These are phyloP conservation scores for Halcyon chelicuti DNA, from an alignment of 2,797 vertebrate species.

Conservation along the genomic window DNA sequence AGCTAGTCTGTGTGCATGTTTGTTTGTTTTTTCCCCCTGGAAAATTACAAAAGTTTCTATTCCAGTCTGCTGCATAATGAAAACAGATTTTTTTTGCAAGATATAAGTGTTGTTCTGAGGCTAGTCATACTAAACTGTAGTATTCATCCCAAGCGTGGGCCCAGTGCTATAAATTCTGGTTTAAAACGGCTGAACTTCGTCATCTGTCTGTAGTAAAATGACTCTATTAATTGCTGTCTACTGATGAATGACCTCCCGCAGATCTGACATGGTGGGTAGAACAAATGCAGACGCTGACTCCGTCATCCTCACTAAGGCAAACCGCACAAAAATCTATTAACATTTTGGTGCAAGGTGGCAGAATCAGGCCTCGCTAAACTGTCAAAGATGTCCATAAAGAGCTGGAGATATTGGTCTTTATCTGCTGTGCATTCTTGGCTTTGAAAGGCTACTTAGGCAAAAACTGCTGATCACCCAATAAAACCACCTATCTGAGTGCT, in stretches of 20 bases:
- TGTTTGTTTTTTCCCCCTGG: background rate
- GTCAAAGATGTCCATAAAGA: background rate
- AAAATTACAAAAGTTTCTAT: background rate
- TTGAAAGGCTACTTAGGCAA: background rate
- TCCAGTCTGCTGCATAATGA: background rate
- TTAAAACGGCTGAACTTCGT: conserved; percentile 16
- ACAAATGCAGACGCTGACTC: background rate
- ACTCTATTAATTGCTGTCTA: background rate
- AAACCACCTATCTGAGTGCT: background rate
- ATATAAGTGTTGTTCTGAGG: background rate
- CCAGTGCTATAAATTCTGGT: background rate
- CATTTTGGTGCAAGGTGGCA: background rate
- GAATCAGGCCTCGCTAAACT: conserved; percentile 1
- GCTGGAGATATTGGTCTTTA: background rate
- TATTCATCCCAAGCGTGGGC: background rate
- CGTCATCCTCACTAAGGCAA: conserved; percentile 45
- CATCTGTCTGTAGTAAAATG: background rate
- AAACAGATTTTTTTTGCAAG: background rate
- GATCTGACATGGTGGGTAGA: background rate
- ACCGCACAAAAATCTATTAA: background rate
- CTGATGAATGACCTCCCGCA: background rate
- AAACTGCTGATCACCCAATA: conserved; percentile 30
- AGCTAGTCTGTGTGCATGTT: background rate
- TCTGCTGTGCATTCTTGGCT: conserved; percentile 3
- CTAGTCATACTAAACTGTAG: background rate